Evolutionary conservation across 2,888 invertebrate species (phyloP).

Genomic region (Amiota communis): DNA sequence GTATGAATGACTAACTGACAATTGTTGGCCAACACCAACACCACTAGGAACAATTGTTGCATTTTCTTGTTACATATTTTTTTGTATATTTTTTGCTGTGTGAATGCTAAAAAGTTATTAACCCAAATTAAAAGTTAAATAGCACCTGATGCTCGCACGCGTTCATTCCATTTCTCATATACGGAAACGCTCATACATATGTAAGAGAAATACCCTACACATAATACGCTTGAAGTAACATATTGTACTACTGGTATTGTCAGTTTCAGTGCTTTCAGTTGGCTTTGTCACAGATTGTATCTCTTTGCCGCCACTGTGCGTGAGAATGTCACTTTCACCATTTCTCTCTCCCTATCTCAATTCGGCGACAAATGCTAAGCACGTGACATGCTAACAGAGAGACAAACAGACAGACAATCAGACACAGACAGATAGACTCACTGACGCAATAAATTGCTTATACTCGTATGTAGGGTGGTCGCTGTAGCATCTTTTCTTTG

Average conservation of each 20-base stretch:
- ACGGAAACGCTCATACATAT: no score
- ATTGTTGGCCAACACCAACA: neutral
- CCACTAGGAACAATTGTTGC: constrained; percentile 14
- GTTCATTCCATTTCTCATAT: no score
- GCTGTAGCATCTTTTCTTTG: no score
- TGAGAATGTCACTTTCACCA: neutral
- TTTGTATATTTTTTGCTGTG: neutral
- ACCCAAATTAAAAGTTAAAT: constrained; percentile 31
- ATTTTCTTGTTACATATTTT: neutral
- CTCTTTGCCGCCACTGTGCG: neutral
- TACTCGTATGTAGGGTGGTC: neutral
- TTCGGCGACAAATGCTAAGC: neutral
- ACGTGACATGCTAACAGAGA: neutral
- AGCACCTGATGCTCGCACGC: constrained; percentile 26
- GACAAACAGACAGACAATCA: neutral
- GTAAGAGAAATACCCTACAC: no score
- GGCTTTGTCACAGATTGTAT: neutral
- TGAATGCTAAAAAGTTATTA: constrained; percentile 28
- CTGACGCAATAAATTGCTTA: constrained; percentile 14
- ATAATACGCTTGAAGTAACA: no score
- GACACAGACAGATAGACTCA: neutral
- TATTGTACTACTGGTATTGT: no score
- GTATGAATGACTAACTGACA: neutral
- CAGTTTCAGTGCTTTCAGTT: no score
- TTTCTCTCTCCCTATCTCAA: no score